These are phyloP conservation scores for Rhopalosiphum nymphaeae DNA, from an alignment of 2,888 invertebrate species.

Conservation along the genomic window DNA sequence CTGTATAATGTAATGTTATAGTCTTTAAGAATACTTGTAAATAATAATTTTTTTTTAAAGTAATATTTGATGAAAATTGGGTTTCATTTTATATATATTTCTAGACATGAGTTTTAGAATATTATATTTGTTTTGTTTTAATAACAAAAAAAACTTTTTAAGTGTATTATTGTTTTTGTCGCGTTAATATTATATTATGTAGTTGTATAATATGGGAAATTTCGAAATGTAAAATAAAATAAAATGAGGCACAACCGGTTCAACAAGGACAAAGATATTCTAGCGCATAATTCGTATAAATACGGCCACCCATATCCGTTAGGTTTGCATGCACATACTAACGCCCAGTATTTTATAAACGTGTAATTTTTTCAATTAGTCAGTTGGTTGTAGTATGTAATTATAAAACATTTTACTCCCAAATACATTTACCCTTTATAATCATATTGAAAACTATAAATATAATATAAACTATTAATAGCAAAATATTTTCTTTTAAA, in stretches of 20 bases:
- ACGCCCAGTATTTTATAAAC: conserved; percentile 7
- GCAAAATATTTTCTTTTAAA: background rate
- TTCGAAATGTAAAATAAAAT: background rate
- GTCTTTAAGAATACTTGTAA: background rate
- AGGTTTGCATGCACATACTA: background rate
- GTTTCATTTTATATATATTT: background rate
- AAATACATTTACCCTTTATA: background rate
- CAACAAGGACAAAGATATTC: conserved; percentile 8
- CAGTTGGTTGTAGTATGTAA: background rate
- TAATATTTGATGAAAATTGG: background rate
- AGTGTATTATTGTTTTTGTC: background rate
- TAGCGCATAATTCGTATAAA: conserved; percentile 13
- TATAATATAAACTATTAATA: background rate
- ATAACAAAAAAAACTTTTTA: background rate
- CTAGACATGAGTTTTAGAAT: background rate
- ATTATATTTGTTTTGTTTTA: background rate
- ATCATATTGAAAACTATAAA: background rate
- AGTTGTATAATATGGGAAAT: background rate
- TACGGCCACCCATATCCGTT: conserved; percentile 15
- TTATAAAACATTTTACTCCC: background rate
- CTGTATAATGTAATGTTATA: background rate
- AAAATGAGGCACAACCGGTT: conserved; percentile 36
- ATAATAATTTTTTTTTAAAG: background rate
- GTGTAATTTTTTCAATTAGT: background rate
- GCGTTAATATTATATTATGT: background rate